Evolutionary conservation across 2,797 vertebrate species (phyloP).

Genomic region (Anomalospiza imberbis): DNA sequence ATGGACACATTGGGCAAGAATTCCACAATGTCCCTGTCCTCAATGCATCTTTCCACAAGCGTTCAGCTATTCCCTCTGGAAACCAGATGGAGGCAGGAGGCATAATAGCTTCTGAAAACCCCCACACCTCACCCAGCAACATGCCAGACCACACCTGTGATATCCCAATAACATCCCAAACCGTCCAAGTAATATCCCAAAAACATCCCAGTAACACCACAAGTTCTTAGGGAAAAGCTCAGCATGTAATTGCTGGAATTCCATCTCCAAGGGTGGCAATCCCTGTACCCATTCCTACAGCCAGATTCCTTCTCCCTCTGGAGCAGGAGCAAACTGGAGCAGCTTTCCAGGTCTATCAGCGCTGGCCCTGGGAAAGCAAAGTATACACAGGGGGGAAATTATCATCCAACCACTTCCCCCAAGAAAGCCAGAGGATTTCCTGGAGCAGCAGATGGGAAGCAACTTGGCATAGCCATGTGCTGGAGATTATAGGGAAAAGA

Average conservation of each 20-base stretch:
- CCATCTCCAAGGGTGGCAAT: neutral
- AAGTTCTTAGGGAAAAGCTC: neutral
- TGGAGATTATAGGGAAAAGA: neutral
- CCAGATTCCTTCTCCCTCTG: neutral
- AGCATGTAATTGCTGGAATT: neutral
- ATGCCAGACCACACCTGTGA: accelerated
- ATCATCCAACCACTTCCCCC: neutral
- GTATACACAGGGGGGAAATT: neutral
- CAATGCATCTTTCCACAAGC: accelerated
- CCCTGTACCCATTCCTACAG: neutral
- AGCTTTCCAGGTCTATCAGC: neutral
- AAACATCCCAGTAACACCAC: neutral
- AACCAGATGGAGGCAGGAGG: neutral
- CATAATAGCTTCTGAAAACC: neutral
- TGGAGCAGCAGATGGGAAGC: neutral
- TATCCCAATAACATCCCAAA: neutral
- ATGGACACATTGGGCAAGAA: neutral
- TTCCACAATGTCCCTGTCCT: neutral
- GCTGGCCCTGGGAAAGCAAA: neutral
- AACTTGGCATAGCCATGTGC: accelerated
- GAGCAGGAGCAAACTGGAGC: neutral
- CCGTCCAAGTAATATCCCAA: neutral
- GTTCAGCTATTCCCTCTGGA: neutral
- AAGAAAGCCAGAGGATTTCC: neutral
- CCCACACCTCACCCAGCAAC: neutral